Base-by-base conservation (phyloP, 2,888 invertebrate genomes). In the Drosophila kambysellisi region DNA sequence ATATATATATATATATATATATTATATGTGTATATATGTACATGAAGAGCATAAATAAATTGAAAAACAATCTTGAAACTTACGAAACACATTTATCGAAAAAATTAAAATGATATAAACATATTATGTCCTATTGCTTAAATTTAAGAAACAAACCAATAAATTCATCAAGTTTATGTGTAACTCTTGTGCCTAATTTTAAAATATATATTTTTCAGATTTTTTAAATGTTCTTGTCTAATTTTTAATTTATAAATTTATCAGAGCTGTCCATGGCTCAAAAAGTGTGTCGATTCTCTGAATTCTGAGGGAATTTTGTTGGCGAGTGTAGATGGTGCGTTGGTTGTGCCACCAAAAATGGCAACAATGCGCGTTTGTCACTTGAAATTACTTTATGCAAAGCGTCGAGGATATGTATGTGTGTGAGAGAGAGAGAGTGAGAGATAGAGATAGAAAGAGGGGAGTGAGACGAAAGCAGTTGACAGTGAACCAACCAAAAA, bases 331-430 rank as follows among this genome's bases (percentile, higher is more conserved):
- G 7, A 3, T 56, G 39, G 20, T 46, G 59, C 29, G 41, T 60
- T 58, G 60, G 35, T 62, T 66, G 61, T 41, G 70, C 66, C 71
- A 74, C 65, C 66, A 72, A 76, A 79, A 76, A 74, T 76, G 74
- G 76, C 82, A 83, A 76, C 83, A 82, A 82, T 76, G 74, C 76
- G 73, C 79, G 81, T 72, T 73, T 79, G 81, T 79, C 81, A 81
- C 81, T 73, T 73, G 76, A 81, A 82, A 82, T 82, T 82, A 81
- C 83, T 82, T 82, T 82, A 79, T 78, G 82, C 76, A 77, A 81
- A 78, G 76, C 69, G 60, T 33, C 54, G 70, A 80, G 71, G 64
- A 25, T 41, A 50, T 51, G 30, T 50, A 48, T 41, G 52, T 57
- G 37, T 32, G 39, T 46, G 17, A 25, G 37, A 25, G 41, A 11